Evolutionary conservation across 2,888 invertebrate species (phyloP), one percentile per base, ranked within the genome.

Genomic region (Spisula solida): DNA sequence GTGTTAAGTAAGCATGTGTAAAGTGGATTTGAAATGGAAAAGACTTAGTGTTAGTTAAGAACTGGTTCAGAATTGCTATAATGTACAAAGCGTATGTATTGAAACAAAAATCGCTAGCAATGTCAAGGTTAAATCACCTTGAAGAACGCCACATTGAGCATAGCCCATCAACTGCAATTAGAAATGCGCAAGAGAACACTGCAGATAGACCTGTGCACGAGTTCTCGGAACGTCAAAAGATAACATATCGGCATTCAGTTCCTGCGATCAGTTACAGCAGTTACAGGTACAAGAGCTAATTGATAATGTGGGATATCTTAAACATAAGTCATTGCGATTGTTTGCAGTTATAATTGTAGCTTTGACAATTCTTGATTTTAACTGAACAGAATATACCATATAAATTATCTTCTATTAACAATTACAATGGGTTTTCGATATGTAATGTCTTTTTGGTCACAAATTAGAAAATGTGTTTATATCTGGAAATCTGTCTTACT

Each of bases 81-180:
- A 88, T 88, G 88, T 88, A 88, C 78, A 14, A 70, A 10, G 48
- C 75, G 2, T 88, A 88, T 79, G 47, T 82, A 47, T 81, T 48
- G 12, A 29, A 60, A 47, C 6, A 85, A 18, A 56, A 75, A 85
- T 48, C 75, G 0, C 70, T 82, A 82, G 47, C 47, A 51, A 89
- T 86, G 82, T 81, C 75, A 16, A 79, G 47, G 20, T 78, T 29
- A 31, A 89, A 87, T 66, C 85, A 81, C n/a, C 89, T 85, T 66
- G 89, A 87, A 4, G 89, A 87, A 41, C 87, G 87, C 82, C 81
- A 79, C n/a, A 5, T 34, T 31, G 75, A 34, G 10, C 14, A 18
- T 34, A 31, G 14, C 5, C 34, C 75, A 16, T 75, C 31, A 34
- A 75, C 75, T 29, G 18, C 16, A 18, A 34, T 34, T 31, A 75